Conservation (phyloP, 1,140 invertebrate genomes). For the Gonatopus flavifemur region DNA sequence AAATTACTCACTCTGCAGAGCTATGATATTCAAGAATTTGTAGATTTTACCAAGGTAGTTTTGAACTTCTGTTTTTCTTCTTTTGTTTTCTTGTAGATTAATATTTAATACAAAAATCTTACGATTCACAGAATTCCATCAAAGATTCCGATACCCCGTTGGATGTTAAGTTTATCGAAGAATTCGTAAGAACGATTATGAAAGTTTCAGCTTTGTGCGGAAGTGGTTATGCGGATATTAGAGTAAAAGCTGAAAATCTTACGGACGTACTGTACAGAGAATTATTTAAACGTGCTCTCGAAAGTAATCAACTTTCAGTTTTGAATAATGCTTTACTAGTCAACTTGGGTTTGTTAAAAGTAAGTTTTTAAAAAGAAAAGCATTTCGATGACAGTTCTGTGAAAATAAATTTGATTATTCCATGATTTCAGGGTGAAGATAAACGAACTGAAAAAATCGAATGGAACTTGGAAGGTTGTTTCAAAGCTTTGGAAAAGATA, state of each 20-base stretch:
- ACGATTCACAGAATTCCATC: conserved; percentile 33
- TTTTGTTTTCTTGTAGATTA: neutral
- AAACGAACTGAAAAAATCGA: conserved; percentile 56
- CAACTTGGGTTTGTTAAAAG: conserved; percentile 71
- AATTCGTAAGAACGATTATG: conserved; percentile 59
- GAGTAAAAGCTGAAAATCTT: conserved; percentile 57
- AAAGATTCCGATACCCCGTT: conserved; percentile 25
- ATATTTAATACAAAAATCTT: conserved; percentile 6
- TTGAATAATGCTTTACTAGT: conserved; percentile 70
- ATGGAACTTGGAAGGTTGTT: conserved; percentile 65
- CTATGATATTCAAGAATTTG: conserved; percentile 50
- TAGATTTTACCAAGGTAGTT: conserved; percentile 55
- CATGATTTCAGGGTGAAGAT: conserved; percentile 60
- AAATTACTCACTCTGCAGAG: conserved; percentile 61
- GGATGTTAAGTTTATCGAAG: conserved; percentile 51
- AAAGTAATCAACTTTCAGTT: conserved; percentile 54
- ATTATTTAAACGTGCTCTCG: conserved; percentile 61
- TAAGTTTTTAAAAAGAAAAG: conserved; percentile 41
- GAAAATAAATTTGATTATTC: conserved; percentile 11
- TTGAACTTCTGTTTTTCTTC: conserved; percentile 6
- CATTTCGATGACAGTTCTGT: too few species aligned
- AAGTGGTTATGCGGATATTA: conserved; percentile 59
- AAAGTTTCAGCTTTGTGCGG: conserved; percentile 64
- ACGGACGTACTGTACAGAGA: conserved; percentile 63
- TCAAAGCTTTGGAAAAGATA: conserved; percentile 61